Evolutionary conservation across 2,888 invertebrate species (phyloP), one percentile per base, ranked within the genome.

Genomic region (Salpingus planirostris): DNA sequence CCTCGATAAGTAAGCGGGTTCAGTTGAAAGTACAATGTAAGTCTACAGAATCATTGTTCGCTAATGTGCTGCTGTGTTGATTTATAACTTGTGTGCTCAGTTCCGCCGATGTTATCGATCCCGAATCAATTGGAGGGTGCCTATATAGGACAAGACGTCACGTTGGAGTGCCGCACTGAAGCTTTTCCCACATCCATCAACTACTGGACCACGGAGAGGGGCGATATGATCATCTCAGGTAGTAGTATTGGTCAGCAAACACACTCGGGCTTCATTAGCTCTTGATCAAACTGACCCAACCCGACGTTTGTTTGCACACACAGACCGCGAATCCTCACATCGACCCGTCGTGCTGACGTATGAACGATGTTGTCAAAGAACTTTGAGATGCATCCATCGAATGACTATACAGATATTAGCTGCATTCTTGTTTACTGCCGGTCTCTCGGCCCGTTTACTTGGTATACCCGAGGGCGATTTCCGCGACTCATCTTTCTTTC

Each of bases 161-260:
- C 82, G 24, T 67, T 91, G 43, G 89, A 88, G 65, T 91, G 91
- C 60, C 85, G 88, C 64, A 89, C 89, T 0, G 91, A 92, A 64
- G 90, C 91, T 24, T 89, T 85, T 63, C 91, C 91, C 18, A 83
- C 84, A 42, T 90, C 91, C 31, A 90, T 91, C 62, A 91, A 90
- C 72, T 92, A 91, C 64, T 92, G 91, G 91, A 89, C 90, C 21
- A 89, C 86, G 4, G 87, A 89, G 52, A 74, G 81, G 36, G 89
- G 89, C 26, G 88, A 89, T 60, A 90, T 90, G 89, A 89, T 90
- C 54, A 86, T 89, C 68, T 87, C 89, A 67, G 89, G 89, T 88
- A 64, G 62, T 62, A 46, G 55, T 59, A 55, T 49, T 42, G 39
- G 40, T 44, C 38, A 8, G 15, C 11, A 14, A 33, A 33, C n/a